Evolutionary conservation across 2,888 invertebrate genomes (phyloP), one percentile per base, ranked within the genome.

Genomic region (Pterostichus niger): DNA sequence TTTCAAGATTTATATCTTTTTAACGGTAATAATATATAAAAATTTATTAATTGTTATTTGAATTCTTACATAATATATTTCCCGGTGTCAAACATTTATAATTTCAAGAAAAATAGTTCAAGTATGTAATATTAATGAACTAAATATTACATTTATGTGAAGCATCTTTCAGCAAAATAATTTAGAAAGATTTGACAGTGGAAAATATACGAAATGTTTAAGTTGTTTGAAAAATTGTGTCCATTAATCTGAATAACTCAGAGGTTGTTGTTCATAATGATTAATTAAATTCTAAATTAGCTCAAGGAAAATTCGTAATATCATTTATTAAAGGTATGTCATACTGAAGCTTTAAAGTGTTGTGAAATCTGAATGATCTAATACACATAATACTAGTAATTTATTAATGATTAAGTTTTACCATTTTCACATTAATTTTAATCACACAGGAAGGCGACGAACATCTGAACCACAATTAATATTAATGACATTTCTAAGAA

Each of bases 261-360:
- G 13, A n/a, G 64, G 35, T 64, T 33, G n/a, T 64, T 13, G 31
- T 64, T 35, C 33, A 64, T 13, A 4, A 35, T 64, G 64, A 64
- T 64, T 11, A 64, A 64, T 64, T 11, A 64, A 40, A 33, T 33
- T 64, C 13, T 13, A 6, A 64, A 64, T 64, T 64, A 64, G 64
- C 64, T 64, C 64, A 64, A 64, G 64, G 64, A 64, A 64, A 64
- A 35, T 64, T 59, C 35, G 33, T 64, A 17, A 59, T 59, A 59
- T 59, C 59, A 59, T 64, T 64, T 35, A 64, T 64, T 35, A 64
- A 35, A 64, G 64, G 64, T 35, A 35, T 64, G 11, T 33, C 31
- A 31, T 24, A 24, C 24, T 24, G 3, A 33, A 31, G 3, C 24
- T 24, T 24, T 31, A 31, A 33, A 64, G 4, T 10, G n/a, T 64